phyloP scores from a whole-genome alignment of 2,113 vertebrate genomes.

The Python bivittatus region DNA sequence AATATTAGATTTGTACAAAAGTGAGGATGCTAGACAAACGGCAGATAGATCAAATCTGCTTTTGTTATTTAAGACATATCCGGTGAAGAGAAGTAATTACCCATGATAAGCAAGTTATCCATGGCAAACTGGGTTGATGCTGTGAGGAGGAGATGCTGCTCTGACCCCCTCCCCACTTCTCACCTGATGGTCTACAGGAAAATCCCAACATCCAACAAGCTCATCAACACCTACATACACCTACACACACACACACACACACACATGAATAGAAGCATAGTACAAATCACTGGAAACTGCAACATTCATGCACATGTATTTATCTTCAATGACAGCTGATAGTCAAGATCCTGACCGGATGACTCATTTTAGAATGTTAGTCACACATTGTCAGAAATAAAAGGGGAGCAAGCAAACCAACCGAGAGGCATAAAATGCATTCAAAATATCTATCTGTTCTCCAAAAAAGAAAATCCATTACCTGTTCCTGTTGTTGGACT shows the following conservation, averaged over 20 bases:
- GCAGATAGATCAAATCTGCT: conserved; percentile 17
- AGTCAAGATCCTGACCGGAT: conserved; percentile 29
- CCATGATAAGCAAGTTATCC: neutral
- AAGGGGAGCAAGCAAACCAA: neutral
- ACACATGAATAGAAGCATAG: neutral
- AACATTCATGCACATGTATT: neutral
- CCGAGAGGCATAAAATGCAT: conserved; percentile 28
- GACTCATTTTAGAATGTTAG: conserved; percentile 56
- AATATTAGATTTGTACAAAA: neutral
- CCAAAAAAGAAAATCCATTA: conserved; percentile 74
- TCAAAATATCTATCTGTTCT: conserved; percentile 30
- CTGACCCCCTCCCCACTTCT: neutral
- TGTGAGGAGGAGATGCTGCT: conserved; percentile 36
- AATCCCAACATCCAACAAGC: conserved; percentile 21
- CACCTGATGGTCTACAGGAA: neutral
- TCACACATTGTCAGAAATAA: conserved; percentile 4
- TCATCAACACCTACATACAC: neutral
- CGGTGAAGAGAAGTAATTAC: neutral
- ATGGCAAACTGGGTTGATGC: neutral
- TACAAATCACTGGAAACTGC: conserved; percentile 25
- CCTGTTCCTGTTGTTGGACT: conserved; percentile 92
- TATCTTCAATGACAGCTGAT: conserved; percentile 28
- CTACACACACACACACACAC: neutral
- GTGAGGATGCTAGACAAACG: neutral
- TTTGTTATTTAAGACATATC: conserved; percentile 4